Evolutionary conservation across 2,888 invertebrate species (phyloP), one percentile per base, ranked within the genome.

Genomic region (Muscina levida): DNA sequence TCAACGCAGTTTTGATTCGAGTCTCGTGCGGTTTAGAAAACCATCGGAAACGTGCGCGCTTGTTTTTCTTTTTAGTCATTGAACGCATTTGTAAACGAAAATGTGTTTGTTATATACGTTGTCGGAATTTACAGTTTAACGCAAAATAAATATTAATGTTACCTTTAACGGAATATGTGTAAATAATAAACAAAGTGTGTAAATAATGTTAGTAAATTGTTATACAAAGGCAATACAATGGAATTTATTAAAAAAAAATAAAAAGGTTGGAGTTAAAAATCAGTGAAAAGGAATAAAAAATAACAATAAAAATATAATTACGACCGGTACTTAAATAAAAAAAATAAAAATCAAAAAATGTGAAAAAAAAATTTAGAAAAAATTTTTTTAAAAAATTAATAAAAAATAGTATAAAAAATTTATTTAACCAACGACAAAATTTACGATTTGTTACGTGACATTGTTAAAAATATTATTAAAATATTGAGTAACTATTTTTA

Each of bases 31-130:
- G 86, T 87, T 86, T 80, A 82, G 77, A 77, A 84, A 84, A 85
- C 84, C 85, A 80, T 84, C 85, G 8, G 8, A 31, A 3, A 84
- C 86, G 87, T 86, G 87, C 85, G 85, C 83, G 85, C 85, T 84
- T 62, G 26, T 26, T 59, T n/a, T 48, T 48, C 19, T 22, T 51
- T 51, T 19, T 22, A 48, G 13, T 11, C 17, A 11, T 39, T 39
- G 19, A 17, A 22, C 42, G 62, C n/a, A n/a, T n/a, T n/a, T 24
- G 24, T 53, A 13, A 53, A 53, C 53, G 24, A 24, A 53, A 51
- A 22, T 22, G 31, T 31, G 4, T 31, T 59, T 8, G 2, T 62
- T 19, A 42, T 10, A 62, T 22, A n/a, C n/a, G 19, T 22, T 51
- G 17, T 22, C 22, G 31, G 37, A 19, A 19, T 15, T 19, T 56